Evolutionary conservation across 2,888 invertebrate species (phyloP).

Genomic region (Chrysina gloriosa): DNA sequence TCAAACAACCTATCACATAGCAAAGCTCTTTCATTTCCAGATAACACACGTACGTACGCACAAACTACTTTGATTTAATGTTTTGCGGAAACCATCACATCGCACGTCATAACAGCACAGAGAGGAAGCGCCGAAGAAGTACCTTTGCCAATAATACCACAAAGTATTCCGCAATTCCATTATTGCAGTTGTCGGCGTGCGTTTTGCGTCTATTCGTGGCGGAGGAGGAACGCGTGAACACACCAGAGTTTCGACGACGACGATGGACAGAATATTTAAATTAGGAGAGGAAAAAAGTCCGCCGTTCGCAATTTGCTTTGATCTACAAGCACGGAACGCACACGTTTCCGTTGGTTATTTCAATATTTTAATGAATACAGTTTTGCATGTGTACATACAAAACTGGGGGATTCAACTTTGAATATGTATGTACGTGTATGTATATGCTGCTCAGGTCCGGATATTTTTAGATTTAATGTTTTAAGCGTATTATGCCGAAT

Average conservation of each 20-base stretch:
- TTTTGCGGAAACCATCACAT: background rate
- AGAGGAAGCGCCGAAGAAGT: background rate
- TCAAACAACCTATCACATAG: too few relatives aligned
- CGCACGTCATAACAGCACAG: background rate
- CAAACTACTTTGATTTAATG: background rate
- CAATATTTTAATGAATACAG: slow-evolving; percentile 26
- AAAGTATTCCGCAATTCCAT: background rate
- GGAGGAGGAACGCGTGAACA: background rate
- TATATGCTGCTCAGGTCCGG: background rate
- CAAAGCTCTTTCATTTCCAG: background rate
- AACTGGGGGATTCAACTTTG: slow-evolving; percentile 5
- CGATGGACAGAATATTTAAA: background rate
- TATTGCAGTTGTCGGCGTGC: background rate
- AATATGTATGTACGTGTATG: slow-evolving; percentile 4
- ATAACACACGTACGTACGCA: too few relatives aligned
- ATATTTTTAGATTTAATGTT: background rate
- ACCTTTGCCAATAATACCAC: background rate
- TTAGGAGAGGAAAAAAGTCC: background rate
- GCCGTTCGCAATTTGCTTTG: slow-evolving; percentile 15
- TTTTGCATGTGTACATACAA: slow-evolving; percentile 5
- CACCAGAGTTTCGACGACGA: background rate
- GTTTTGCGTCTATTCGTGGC: slow-evolving; percentile 2
- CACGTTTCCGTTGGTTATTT: background rate
- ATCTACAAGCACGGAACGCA: slow-evolving; percentile 4
- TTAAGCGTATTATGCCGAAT: too few relatives aligned